Conservation (phyloP, 2,888 invertebrate species). For the Leucoma salicis region DNA sequence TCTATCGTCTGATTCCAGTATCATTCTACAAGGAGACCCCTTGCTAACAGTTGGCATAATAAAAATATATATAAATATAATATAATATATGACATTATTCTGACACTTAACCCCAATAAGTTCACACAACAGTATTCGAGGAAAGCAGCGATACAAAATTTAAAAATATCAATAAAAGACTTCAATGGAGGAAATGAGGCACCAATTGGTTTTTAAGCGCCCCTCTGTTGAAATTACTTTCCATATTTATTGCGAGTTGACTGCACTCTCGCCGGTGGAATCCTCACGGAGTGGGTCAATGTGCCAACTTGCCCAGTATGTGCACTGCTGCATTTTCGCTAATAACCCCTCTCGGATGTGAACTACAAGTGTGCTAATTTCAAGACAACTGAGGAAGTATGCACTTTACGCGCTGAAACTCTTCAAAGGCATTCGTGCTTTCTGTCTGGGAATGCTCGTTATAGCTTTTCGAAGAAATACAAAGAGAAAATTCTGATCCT, state of each 20-base stretch:
- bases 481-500: too few relatives aligned
- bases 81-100: too few relatives aligned
- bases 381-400: constrained; percentile 8
- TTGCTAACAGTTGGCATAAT: too few relatives aligned
- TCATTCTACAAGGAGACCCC: too few relatives aligned
- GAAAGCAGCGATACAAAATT: constrained; percentile 12
- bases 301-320: constrained; percentile 45
- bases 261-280: constrained; percentile 60
- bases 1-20: too few relatives aligned
- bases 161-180: constrained; percentile 26
- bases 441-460: background rate
- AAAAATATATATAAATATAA: too few relatives aligned
- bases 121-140: constrained; percentile 19
- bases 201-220: constrained; percentile 48
- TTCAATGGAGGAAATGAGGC: constrained; percentile 37
- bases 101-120: background rate
- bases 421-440: background rate
- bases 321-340: constrained; percentile 35
- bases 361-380: constrained; percentile 10
- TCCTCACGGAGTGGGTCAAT: constrained; percentile 51
- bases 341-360: constrained; percentile 21
- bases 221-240: constrained; percentile 56
- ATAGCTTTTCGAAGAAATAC: too few relatives aligned
- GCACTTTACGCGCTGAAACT: constrained; percentile 1
- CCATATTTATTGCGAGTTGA: constrained; percentile 63